Evolutionary conservation across 2,888 invertebrate genomes (phyloP).

Genomic region (Tetragnatha montana): DNA sequence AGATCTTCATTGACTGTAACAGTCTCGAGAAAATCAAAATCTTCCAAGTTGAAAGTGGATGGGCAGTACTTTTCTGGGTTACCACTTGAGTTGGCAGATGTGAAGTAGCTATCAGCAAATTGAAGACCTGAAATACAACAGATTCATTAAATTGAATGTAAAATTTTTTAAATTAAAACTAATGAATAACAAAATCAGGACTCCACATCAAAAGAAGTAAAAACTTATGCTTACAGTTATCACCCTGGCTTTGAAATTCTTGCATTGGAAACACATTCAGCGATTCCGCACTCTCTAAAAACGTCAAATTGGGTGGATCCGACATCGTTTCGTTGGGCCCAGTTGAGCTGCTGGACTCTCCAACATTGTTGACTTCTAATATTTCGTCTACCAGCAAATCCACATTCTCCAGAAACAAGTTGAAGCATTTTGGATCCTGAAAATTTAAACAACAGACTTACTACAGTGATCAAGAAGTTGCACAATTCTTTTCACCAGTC

Average conservation of each 20-base stretch:
- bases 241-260: conserved; percentile 47
- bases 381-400: background rate
- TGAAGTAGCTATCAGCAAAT: conserved; percentile 5
- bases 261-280: conserved; percentile 32
- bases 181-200: background rate
- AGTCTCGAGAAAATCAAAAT: conserved; percentile 33
- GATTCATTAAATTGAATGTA: background rate
- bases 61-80: background rate
- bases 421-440: no score
- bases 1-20: background rate
- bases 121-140: conserved; percentile 11
- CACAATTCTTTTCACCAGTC: no score
- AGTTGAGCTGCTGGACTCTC: background rate
- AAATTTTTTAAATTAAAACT: background rate
- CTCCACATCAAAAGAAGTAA: background rate
- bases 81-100: background rate
- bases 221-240: conserved; percentile 21
- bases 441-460: no score
- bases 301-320: background rate
- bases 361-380: background rate
- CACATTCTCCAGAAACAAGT: background rate
- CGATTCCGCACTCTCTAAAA: background rate
- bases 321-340: background rate
- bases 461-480: no score
- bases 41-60: conserved; percentile 11